Evolutionary conservation across 2,113 vertebrate species (phyloP).

Genomic region (Octodon degus): DNA sequence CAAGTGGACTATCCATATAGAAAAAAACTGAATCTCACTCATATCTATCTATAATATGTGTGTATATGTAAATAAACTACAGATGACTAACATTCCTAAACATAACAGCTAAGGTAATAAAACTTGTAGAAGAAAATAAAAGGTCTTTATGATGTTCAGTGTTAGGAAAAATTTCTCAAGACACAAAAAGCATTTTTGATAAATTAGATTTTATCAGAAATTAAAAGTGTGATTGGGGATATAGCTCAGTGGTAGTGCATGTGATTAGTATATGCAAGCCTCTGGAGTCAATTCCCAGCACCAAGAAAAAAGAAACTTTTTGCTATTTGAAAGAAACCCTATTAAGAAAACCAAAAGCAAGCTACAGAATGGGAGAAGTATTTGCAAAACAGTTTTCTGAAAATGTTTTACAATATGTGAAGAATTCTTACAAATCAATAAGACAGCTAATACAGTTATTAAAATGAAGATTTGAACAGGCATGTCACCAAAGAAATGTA

Average conservation of each 20-base stretch:
- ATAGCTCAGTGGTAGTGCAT: not conserved
- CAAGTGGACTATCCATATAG: not conserved
- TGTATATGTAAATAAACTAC: not conserved
- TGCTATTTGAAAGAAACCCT: constrained; percentile 7
- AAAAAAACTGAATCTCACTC: not conserved
- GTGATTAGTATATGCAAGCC: not conserved
- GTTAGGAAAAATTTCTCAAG: constrained; percentile 27
- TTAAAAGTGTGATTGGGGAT: not conserved
- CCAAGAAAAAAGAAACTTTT: not conserved
- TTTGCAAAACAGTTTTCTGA: constrained; percentile 9
- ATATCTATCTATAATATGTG: not conserved
- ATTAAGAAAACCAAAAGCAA: constrained; percentile 32
- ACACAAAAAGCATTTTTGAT: not conserved
- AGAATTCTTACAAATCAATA: not conserved
- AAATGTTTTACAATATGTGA: not conserved
- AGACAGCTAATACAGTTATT: not conserved
- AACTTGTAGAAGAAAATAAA: not conserved
- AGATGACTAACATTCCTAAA: not conserved
- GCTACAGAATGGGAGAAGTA: not conserved
- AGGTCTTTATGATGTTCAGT: not conserved
- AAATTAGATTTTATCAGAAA: constrained; percentile 9
- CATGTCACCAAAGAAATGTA: not conserved
- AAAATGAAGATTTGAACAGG: not conserved
- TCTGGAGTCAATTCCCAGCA: not conserved
- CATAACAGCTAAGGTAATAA: not conserved